Base-by-base conservation (phyloP, 1,140 invertebrate species). In the Samia ricini region DNA sequence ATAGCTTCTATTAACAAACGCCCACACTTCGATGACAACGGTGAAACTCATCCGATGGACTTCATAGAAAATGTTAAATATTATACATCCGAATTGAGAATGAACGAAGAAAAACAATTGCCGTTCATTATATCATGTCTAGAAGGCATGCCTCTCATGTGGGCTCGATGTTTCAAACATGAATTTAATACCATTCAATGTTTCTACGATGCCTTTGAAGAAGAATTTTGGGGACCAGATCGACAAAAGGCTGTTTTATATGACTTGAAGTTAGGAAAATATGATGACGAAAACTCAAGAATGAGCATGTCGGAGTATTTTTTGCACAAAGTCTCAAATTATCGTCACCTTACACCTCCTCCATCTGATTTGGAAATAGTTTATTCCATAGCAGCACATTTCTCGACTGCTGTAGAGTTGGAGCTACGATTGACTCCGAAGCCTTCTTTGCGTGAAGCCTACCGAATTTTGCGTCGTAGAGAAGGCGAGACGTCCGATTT, bases 241-340 rank as follows among this genome's bases (percentile, higher is more conserved):
- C 71, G 85, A 49, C 88, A 90, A 62, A 90, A 90, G 59, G 68
- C 81, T 20, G 83, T 87, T 56, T 65, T 89, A 5, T 90, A 88
- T 59, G 88, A 90, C 60, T 79, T 90, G 79, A 90, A 90, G 63
- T 66, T 90, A 20, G 88, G 88, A 12, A 90, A 89, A 70, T 89
- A 85, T 42, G 81, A 89, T 51, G 86, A 83, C 12, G 64, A 60
- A 4, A 81, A 72, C 63, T 72, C 81, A 5, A 71, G 77, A 42
- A 83, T 83, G 75, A 80, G 73, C 56, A 90, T 90, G 86, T 87
- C 88, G 2, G 86, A 90, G 61, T 90, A 90, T 62, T 90, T 87
- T 55, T 68, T 90, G 54, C 86, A 85, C 48, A 90, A 90, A 68
- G 88, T 90, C 12, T 83, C 83, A 0, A 89, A 84, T 65, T 90